phyloP scores from a whole-genome alignment of 2,797 vertebrate genomes.

The Glossophaga mutica region DNA sequence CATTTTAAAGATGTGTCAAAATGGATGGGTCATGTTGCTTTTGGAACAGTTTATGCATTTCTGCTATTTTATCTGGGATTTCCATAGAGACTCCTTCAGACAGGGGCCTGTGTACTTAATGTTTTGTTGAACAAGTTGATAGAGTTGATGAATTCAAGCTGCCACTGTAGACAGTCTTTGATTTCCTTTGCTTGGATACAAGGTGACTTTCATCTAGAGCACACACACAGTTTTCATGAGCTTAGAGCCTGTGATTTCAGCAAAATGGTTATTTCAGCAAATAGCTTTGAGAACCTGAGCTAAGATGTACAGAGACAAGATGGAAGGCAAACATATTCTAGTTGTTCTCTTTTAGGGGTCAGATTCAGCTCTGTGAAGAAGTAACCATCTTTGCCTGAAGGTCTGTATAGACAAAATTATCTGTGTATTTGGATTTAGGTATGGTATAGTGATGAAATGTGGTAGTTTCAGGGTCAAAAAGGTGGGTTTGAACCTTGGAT shows the following conservation, averaged over 20 bases:
- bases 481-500: background rate
- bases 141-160: slow-evolving; percentile 32
- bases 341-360: background rate
- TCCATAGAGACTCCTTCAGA: slow-evolving; percentile 10
- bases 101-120: background rate
- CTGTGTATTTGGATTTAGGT: background rate
- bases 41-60: slow-evolving; percentile 34
- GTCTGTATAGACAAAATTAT: background rate
- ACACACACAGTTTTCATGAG: background rate
- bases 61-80: slow-evolving; percentile 48
- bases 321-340: background rate
- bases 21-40: slow-evolving; percentile 6
- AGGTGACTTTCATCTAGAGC: background rate
- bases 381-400: background rate
- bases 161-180: background rate
- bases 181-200: slow-evolving; percentile 46
- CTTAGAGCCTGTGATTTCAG: background rate
- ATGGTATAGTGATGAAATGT: background rate
- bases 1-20: slow-evolving; percentile 30
- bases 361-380: background rate
- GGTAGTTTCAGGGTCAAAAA: background rate
- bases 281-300: background rate
- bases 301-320: background rate
- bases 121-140: slow-evolving; percentile 37
- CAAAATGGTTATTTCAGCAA: slow-evolving; percentile 2